Evolutionary conservation across 37 sponge, comb jelly and placozoan genomes (phyloP).

Genomic region (Haliclona indistincta): DNA sequence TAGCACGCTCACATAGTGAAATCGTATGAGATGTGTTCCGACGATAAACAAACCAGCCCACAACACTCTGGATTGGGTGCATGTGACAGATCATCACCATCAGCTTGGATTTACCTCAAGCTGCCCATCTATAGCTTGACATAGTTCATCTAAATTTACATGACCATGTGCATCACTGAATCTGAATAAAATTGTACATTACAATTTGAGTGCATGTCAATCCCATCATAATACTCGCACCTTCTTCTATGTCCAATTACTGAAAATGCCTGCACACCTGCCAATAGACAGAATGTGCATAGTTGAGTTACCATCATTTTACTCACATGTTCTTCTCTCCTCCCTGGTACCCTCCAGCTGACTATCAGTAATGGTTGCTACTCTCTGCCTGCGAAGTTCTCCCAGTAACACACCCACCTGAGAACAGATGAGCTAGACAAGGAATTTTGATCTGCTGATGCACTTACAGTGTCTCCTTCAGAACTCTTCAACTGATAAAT

Average conservation of each 20-base stretch:
- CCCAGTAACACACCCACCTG: slow-evolving; percentile 67
- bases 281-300: too few relatives aligned
- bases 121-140: too few relatives aligned
- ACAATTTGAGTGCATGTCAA: too few relatives aligned
- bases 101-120: too few relatives aligned
- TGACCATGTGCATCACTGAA: too few relatives aligned
- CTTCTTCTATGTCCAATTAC: too few relatives aligned
- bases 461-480: slow-evolving; percentile 61
- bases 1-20: slow-evolving; percentile 60
- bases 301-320: too few relatives aligned
- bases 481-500: slow-evolving; percentile 62
- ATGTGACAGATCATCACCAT: too few relatives aligned
- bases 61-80: slow-evolving; percentile 49
- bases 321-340: slow-evolving; percentile 55
- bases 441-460: neutral
- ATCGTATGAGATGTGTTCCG: slow-evolving; percentile 49
- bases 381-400: slow-evolving; percentile 3
- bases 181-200: too few relatives aligned
- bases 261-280: too few relatives aligned
- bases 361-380: slow-evolving; percentile 65
- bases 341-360: slow-evolving; percentile 37
- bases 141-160: too few relatives aligned
- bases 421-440: neutral
- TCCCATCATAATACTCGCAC: too few relatives aligned
- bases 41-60: slow-evolving; percentile 87